Conservation (phyloP, 1,140 invertebrate species). For the Probaryconus sp. region DNA sequence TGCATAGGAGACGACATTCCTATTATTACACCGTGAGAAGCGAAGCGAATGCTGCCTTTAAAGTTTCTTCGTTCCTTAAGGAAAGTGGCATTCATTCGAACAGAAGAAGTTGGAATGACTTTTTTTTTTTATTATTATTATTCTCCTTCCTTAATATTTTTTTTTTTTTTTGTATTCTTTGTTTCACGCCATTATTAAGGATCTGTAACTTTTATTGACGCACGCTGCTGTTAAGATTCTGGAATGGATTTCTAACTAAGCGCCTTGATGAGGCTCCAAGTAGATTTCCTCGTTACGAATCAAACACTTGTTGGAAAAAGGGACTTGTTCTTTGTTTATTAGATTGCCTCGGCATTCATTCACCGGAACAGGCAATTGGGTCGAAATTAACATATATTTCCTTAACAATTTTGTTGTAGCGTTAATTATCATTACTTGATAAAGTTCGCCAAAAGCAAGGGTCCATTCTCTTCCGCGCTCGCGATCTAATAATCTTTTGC, state of each 20-base stretch:
- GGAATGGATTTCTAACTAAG: too few relatives aligned
- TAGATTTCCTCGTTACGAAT: slow-evolving; percentile 47
- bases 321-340: slow-evolving; percentile 2
- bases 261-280: background rate
- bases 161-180: background rate
- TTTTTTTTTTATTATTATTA: slow-evolving; percentile 6
- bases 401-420: too few relatives aligned
- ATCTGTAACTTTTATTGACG: slow-evolving; percentile 33
- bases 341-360: too few relatives aligned
- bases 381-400: too few relatives aligned
- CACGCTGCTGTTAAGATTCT: background rate
- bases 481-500: background rate
- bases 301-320: slow-evolving; percentile 30
- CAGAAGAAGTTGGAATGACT: slow-evolving; percentile 6
- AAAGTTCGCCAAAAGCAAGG: background rate
- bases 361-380: too few relatives aligned
- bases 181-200: slow-evolving; percentile 26
- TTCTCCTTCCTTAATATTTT: slow-evolving; percentile 1
- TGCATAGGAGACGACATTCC: slow-evolving; percentile 11
- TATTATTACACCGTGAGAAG: background rate
- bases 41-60: background rate
- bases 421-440: too few relatives aligned
- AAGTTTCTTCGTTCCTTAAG: slow-evolving; percentile 28
- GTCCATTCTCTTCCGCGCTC: too few relatives aligned
- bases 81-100: background rate